phyloP scores from a whole-genome alignment of 2,113 vertebrate species.

The Vombatus ursinus region DNA sequence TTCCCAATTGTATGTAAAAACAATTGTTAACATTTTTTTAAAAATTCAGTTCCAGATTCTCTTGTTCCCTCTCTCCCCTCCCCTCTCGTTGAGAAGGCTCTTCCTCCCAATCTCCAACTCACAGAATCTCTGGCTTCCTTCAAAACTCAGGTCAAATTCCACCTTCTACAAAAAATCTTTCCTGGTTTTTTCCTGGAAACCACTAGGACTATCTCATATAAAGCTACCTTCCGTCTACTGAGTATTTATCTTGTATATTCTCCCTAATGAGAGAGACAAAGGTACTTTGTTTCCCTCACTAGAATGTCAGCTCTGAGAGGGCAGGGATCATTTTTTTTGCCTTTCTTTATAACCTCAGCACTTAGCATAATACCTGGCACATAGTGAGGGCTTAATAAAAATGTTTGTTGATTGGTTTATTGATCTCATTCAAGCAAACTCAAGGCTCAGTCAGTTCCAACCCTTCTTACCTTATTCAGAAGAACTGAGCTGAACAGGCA shows the following conservation, averaged over 20 bases:
- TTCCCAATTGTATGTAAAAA: constrained; percentile 32
- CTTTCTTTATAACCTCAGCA: background rate
- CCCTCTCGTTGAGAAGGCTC: background rate
- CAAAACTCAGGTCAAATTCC: background rate
- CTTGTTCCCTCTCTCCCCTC: background rate
- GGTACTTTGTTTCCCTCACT: background rate
- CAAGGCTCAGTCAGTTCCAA: background rate
- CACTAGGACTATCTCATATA: background rate
- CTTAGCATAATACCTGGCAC: background rate
- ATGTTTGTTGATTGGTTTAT: background rate
- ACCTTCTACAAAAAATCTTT: background rate
- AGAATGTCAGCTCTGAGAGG: background rate
- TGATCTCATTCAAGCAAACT: background rate
- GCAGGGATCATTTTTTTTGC: background rate
- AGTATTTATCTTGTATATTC: background rate
- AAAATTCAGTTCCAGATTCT: background rate
- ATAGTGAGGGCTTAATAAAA: background rate
- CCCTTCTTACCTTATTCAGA: background rate
- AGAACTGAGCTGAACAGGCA: background rate
- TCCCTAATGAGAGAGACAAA: background rate
- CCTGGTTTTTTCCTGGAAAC: background rate
- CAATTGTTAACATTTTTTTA: background rate
- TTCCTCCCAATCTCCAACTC: background rate
- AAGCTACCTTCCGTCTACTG: background rate
- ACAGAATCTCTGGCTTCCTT: background rate